These are phyloP conservation scores for Eupithecia tripunctaria DNA, from an alignment of 2,888 invertebrate genomes.

Conservation along the genomic window DNA sequence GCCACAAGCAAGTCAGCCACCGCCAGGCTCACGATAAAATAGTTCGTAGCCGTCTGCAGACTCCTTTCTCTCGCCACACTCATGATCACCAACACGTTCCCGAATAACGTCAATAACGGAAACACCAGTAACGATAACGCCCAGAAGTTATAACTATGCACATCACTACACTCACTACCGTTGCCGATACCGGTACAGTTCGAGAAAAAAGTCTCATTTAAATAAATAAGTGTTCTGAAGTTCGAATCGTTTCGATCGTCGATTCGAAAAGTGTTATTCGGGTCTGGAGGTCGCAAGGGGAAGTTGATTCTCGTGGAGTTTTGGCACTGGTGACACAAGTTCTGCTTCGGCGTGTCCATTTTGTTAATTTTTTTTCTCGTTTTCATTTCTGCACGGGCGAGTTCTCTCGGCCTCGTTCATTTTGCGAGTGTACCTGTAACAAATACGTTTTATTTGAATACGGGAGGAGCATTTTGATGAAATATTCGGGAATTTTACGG, in stretches of 20 bases:
- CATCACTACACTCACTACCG: constrained; percentile 70
- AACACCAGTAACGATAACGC: constrained; percentile 94
- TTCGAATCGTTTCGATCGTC: constrained; percentile 52
- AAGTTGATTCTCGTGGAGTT: constrained; percentile 62
- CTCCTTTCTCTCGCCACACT: constrained; percentile 96
- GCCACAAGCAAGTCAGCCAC: constrained; percentile 98
- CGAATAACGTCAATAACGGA: constrained; percentile 96
- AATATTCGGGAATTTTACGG: constrained; percentile 24
- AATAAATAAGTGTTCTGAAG: constrained; percentile 57
- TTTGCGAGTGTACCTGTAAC: constrained; percentile 41
- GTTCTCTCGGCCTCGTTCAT: constrained; percentile 33
- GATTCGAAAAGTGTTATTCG: constrained; percentile 47
- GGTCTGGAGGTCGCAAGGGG: constrained; percentile 56
- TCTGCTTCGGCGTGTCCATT: constrained; percentile 42
- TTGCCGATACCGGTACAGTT: constrained; percentile 61
- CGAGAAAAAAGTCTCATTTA: constrained; percentile 62
- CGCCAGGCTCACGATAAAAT: constrained; percentile 99
- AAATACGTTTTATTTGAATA: constrained; percentile 40
- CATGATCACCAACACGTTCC: constrained; percentile 97
- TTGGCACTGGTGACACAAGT: constrained; percentile 56
- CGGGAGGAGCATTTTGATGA: constrained; percentile 20
- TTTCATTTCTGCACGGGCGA: neutral
- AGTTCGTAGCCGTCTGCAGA: constrained; percentile 98
- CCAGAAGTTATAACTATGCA: constrained; percentile 90
- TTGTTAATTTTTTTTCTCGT: constrained; percentile 17